Evolutionary conservation across 2,113 vertebrate genomes (phyloP), one percentile per base, ranked within the genome.

Genomic region (Callaeas wilsoni): DNA sequence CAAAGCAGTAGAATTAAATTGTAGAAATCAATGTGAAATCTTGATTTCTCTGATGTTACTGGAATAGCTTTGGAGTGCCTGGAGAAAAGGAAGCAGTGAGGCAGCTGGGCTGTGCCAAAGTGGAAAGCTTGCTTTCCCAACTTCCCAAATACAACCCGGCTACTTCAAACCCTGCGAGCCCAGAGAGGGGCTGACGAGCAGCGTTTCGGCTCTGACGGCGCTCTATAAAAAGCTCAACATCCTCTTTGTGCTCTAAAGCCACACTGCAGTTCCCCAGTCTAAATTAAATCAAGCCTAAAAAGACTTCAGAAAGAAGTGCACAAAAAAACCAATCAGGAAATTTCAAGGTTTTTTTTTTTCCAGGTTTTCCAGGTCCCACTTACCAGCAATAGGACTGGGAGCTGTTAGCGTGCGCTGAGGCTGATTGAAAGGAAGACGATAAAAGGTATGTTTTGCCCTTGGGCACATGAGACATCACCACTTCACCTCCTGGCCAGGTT

Each of bases 121-220:
- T 2, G 33, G 27, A 39, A 63, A 68, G 53, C 35, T 16, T 4
- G 3, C 15, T 79, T 49, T 69, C 32, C 67, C 23, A 10, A 0
- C 9, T 49, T 62, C 52, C 50, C 7, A 5, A 50, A 21, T 9
- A 21, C 62, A 46, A 8, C 41, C 10, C 1, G 1, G 10, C 49
- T n/a, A 49, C 37, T 39, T 42, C 42, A 37, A 39, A 23, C 12
- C 33, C 76, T 41, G 64, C 55, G 71, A 59, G 76, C 59, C 1
- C 4, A 17, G 32, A 42, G 22, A 32, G 25, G 57, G 37, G n/a
- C 70, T 4, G 13, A 17, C 3, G 5, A 1, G 2, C n/a, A 37
- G 42, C 1, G 0, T 26, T 83, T 32, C 1, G 0, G 32, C 52
- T 55, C 4, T 1, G 22, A 63, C 1, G 0, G 16, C 3, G 4